Conservation (phyloP, 2,797 vertebrate genomes). For the Hypotaenidia okinawae region DNA sequence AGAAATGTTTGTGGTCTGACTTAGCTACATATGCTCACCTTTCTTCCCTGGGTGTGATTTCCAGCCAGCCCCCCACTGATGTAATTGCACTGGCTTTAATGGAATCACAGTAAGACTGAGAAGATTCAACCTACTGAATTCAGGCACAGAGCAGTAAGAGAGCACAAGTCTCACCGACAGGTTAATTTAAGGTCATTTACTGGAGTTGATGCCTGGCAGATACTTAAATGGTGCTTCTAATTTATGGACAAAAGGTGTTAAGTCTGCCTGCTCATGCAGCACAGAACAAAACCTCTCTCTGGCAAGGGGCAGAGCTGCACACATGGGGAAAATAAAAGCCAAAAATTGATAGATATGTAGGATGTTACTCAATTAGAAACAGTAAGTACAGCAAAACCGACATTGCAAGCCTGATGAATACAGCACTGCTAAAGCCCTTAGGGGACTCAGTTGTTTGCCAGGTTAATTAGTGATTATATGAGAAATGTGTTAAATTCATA, state of each 20-base stretch:
- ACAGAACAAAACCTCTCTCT: neutral
- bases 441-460: slow-evolving; percentile 38
- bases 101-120: neutral
- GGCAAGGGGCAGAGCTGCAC: neutral
- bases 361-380: slow-evolving; percentile 6
- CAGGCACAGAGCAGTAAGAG: neutral
- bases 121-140: neutral
- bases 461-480: neutral
- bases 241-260: neutral
- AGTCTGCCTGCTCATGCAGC: neutral
- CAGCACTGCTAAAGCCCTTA: slow-evolving; percentile 14
- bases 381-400: neutral
- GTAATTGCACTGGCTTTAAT: neutral
- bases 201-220: neutral
- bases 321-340: neutral
- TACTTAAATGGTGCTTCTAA: neutral
- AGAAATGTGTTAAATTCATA: slow-evolving; percentile 16
- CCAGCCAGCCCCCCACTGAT: neutral
- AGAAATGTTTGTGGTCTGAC: neutral
- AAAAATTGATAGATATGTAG: neutral
- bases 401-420: neutral
- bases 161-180: neutral
- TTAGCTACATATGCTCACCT: neutral
- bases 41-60: neutral
- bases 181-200: slow-evolving; percentile 17